Evolutionary conservation across 2,797 vertebrate genomes (phyloP).

Genomic region (Rhodeus uyekii): DNA sequence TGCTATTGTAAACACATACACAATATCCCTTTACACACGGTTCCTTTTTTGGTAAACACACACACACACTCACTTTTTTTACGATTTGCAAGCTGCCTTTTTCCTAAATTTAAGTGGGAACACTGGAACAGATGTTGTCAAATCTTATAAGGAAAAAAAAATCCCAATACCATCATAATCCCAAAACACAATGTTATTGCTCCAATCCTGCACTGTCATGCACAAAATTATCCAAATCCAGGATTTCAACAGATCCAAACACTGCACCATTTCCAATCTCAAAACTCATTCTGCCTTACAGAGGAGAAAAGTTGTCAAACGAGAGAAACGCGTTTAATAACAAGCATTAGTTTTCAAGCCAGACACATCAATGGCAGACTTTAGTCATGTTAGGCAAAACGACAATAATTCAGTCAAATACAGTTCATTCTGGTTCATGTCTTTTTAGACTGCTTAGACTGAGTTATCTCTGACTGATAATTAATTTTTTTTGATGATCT

Average conservation of each 20-base stretch:
- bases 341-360: slow-evolving; percentile 3
- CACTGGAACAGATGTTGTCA: slow-evolving; percentile 77
- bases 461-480: too few species aligned
- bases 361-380: not conserved
- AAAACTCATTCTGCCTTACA: slow-evolving; percentile 23
- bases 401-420: not conserved
- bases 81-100: slow-evolving; percentile 35
- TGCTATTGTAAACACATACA: slow-evolving; percentile 12
- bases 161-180: slow-evolving; percentile 56
- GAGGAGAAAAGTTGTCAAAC: not conserved
- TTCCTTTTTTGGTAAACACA: slow-evolving; percentile 41
- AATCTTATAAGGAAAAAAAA: slow-evolving; percentile 76
- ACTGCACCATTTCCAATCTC: slow-evolving; percentile 5
- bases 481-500: too few species aligned
- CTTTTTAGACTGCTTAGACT: not conserved
- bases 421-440: not conserved
- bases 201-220: slow-evolving; percentile 12
- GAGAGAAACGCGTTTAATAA: slow-evolving; percentile 10
- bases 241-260: slow-evolving; percentile 17
- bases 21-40: not conserved
- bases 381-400: not conserved
- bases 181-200: slow-evolving; percentile 33
- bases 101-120: slow-evolving; percentile 71
- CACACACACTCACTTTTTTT: slow-evolving; percentile 24
- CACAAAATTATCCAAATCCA: slow-evolving; percentile 33